These are phyloP conservation scores for Hirundichthys speculiger DNA, from an alignment of 2,113 vertebrate species.

Conservation along the genomic window DNA sequence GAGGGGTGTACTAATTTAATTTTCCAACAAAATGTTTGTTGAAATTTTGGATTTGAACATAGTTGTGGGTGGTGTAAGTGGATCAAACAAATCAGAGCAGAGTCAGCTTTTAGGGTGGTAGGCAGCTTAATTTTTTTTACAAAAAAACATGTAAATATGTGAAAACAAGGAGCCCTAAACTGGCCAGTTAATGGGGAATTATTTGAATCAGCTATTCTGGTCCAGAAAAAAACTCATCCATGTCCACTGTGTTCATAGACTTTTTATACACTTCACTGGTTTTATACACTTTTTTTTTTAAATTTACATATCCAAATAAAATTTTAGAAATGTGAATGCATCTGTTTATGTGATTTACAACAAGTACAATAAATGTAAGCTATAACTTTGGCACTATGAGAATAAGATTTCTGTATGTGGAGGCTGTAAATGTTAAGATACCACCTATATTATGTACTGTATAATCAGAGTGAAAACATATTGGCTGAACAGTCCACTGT, in stretches of 20 bases:
- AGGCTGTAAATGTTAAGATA: constrained; percentile 4
- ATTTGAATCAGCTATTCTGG: constrained; percentile 6
- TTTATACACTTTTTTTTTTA: constrained; percentile 45
- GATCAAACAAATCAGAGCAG: neutral
- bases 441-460: neutral
- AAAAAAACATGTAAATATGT: no score
- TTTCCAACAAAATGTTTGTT: neutral
- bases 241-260: constrained; percentile 31
- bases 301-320: constrained; percentile 15
- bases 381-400: neutral
- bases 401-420: neutral
- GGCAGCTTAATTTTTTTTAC: no score
- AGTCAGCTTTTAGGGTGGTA: no score
- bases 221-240: constrained; percentile 23
- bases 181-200: no score
- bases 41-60: neutral
- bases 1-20: neutral
- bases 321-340: constrained; percentile 28
- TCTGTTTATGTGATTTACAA: constrained; percentile 23
- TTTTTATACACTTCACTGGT: constrained; percentile 17
- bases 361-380: neutral
- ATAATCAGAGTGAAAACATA: constrained; percentile 26
- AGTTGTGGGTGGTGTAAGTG: neutral
- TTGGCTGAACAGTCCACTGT: constrained; percentile 17
- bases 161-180: no score